Evolutionary conservation across 2,888 invertebrate genomes (phyloP), one percentile per base, ranked within the genome.

Genomic region (Willowsia nigromaculata): DNA sequence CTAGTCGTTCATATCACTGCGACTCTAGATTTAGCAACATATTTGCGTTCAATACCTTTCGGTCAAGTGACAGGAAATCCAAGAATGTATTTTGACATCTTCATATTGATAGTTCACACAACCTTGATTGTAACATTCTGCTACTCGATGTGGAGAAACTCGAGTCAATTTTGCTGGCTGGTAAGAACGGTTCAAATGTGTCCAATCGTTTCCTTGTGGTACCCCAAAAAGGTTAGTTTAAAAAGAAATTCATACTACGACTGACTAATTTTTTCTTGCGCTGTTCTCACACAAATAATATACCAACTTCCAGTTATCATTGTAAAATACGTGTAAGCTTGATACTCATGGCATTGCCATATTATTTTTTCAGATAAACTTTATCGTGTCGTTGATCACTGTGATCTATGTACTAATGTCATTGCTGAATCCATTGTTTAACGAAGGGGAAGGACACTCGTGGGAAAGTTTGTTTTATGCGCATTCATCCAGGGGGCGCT

Each of bases 141-240:
- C 15, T 33, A 78, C 25, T 56, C 59, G 1, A 25, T 62, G 30
- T 85, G 76, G 85, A 78, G 4, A 30, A 25, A 22, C 7, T 37
- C 13, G 1, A 62, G 50, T 1, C n/a, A 59, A 5, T 78, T 78
- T 22, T 62, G 76, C n/a, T 11, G 7, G 30, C 25, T 85, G 30
- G 62, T 85, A 1, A 37, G 11, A 43, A 65, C 0, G 5, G 62
- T 85, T 11, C 62, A 85, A 50, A 40, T 9, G 13, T 85, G 85
- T 85, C 85, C 85, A 4, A 78, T 85, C 9, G 15, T 85, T 18
- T 85, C 85, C 15, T 43, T 43, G 11, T 85, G 76, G 76, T 78
- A 62, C 25, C 78, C 85, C 13, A 85, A 78, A 62, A 22, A 30
- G 50, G 86, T 86, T 47, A 2, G 47, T 37, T 37, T 37, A 37